These are phyloP conservation scores for Pachycephala philippinensis DNA, from an alignment of 2,113 vertebrate species.

Conservation along the genomic window DNA sequence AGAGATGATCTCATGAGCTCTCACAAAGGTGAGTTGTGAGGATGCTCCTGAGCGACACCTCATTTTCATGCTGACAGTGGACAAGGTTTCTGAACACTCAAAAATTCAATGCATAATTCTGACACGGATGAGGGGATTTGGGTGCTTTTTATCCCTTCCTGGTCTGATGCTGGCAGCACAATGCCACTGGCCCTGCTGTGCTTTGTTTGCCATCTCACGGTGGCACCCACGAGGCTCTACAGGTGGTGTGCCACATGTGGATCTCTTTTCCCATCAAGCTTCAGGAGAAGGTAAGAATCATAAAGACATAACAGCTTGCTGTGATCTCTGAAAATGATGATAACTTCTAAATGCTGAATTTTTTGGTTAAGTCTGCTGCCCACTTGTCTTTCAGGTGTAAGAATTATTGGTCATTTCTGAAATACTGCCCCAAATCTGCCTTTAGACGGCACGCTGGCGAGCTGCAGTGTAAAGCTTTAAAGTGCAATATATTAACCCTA, in stretches of 20 bases:
- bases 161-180: neutral
- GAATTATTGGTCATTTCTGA: neutral
- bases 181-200: neutral
- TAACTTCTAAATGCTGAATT: neutral
- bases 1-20: neutral
- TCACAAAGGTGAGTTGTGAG: neutral
- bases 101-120: neutral
- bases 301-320: neutral
- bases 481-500: neutral
- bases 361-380: neutral
- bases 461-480: neutral
- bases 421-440: neutral
- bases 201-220: neutral
- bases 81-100: neutral
- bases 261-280: neutral
- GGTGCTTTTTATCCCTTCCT: neutral
- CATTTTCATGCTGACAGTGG: neutral
- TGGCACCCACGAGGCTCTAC: fast-evolving
- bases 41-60: neutral
- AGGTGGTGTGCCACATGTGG: fast-evolving
- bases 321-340: neutral
- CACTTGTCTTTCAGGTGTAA: neutral
- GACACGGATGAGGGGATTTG: fast-evolving
- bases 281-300: neutral
- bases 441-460: neutral